Percentiles rank a stretch among this genome's conserved stretches.
phyloP scores from a whole-genome alignment of 2,113 vertebrate species.

The Tragelaphus scriptus region DNA sequence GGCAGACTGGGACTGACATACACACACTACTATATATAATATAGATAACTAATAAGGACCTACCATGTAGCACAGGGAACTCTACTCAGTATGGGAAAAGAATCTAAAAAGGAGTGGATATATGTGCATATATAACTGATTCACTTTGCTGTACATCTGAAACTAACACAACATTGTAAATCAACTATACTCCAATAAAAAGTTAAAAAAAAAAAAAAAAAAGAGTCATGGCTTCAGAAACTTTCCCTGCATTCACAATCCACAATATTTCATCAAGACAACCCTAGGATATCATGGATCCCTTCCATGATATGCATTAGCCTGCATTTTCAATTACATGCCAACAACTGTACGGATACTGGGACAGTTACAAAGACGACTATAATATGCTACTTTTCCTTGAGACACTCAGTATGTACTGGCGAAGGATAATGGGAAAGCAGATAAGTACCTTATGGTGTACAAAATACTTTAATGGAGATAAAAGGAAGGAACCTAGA shows the following conservation, averaged over 20 bases:
- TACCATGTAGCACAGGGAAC: background rate
- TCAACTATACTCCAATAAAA: background rate
- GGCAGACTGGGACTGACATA: background rate
- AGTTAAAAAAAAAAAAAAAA: background rate
- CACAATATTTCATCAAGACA: background rate
- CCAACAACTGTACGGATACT: background rate
- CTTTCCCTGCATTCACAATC: background rate
- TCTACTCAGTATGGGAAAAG: background rate
- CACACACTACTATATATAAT: background rate
- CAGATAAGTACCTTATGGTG: background rate
- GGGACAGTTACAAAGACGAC: background rate
- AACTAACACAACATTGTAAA: background rate
- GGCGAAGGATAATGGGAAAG: background rate
- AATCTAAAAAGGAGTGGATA: background rate
- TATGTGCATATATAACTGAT: background rate
- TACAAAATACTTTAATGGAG: background rate
- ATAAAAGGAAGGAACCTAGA: background rate
- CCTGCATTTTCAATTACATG: background rate
- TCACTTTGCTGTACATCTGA: background rate
- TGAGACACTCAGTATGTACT: background rate
- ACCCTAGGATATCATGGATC: background rate
- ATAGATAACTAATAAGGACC: background rate
- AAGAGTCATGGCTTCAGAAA: background rate
- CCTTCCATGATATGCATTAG: background rate
- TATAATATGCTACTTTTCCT: background rate